These are phyloP conservation scores for Epinotia nisella DNA, from an alignment of 2,888 invertebrate species.

Conservation along the genomic window DNA sequence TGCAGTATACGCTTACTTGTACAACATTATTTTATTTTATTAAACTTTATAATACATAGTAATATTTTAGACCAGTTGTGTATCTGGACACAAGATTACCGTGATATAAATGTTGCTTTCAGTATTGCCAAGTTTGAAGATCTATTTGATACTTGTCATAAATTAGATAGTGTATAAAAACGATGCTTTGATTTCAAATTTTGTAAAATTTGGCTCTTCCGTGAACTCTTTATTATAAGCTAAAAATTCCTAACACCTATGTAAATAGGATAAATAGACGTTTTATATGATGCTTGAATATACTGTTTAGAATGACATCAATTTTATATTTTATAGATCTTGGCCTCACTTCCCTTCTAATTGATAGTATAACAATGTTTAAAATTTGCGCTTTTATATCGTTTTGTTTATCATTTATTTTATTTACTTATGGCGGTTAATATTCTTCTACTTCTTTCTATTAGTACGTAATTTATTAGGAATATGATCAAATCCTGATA, in stretches of 20 bases:
- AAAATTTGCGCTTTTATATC: not conserved
- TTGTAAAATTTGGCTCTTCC: not conserved
- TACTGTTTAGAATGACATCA: not conserved
- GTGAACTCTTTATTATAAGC: not conserved
- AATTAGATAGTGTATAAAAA: too few relatives aligned
- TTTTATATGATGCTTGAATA: not conserved
- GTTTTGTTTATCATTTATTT: not conserved
- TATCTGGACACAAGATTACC: too few relatives aligned
- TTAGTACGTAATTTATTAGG: not conserved
- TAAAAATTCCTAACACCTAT: not conserved
- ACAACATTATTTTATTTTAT: not conserved
- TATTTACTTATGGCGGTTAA: not conserved
- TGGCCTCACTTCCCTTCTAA: not conserved
- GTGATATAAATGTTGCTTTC: too few relatives aligned
- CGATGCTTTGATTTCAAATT: too few relatives aligned
- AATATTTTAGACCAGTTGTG: too few relatives aligned
- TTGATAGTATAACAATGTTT: not conserved
- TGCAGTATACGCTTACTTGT: not conserved
- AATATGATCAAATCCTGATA: constrained; percentile 39
- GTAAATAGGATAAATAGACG: not conserved
- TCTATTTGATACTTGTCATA: too few relatives aligned
- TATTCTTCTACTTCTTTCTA: not conserved
- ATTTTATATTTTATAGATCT: not conserved
- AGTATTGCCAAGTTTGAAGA: too few relatives aligned
- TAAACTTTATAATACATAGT: too few relatives aligned